Evolutionary conservation across 2,113 vertebrate genomes (phyloP), one percentile per base, ranked within the genome.

Genomic region (Mellivora capensis): DNA sequence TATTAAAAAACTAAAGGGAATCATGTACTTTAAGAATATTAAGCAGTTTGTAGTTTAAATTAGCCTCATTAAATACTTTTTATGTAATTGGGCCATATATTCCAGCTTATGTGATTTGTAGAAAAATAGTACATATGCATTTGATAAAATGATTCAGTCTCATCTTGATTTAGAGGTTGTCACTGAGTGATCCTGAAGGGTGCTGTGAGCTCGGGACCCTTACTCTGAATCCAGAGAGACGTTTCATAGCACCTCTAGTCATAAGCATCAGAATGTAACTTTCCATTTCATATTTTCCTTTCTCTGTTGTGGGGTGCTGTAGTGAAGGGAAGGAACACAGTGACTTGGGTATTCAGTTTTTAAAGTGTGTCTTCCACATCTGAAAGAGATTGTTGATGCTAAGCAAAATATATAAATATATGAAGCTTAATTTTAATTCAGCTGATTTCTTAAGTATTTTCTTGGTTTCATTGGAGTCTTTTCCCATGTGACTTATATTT

Each of bases 51-150:
- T 95, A 97, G 81, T 93, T 98, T 97, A 96, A 98, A 96, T 97
- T 95, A 79, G 97, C 97, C 96, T 97, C 97, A 97, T 98, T 98
- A 98, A 98, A 97, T 95, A 96, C 72, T 97, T 96, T 97, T 97
- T 97, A 98, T 94, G 87, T 96, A 97, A 96, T 79, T 94, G 69
- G 96, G 91, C 49, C 64, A 8, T 90, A 89, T 96, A 94, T 97
- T 87, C 90, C 52, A 90, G 92, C 54, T 87, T 37, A 59, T 47
- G 42, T 59, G 44, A 57, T 93, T 93, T 67, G 39, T 49, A 83
- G 90, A 52, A 76, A 64, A 52, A 54, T 12, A 34, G n/a, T 34
- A 44, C 14, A 15, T 74, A 4, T 0, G 5, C n/a, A 12, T 52
- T 64, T 54, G 52, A 11, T 80, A 31, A 72, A 61, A 31, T 27